phyloP scores from a whole-genome alignment of 2,888 invertebrate genomes.

The Cephus pygmeus region DNA sequence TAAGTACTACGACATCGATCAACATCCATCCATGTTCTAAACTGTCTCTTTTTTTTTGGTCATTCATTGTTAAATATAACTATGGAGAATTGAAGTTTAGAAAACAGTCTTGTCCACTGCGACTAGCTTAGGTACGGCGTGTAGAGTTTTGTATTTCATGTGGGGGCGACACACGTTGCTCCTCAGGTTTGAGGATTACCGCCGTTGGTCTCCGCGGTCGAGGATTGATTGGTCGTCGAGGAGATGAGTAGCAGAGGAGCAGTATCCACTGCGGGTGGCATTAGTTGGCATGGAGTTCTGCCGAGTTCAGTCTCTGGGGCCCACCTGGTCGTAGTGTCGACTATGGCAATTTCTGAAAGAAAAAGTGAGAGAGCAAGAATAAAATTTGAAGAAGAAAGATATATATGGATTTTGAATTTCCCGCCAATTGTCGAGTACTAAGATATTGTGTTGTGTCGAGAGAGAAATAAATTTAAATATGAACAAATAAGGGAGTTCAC shows the following conservation, averaged over 20 bases:
- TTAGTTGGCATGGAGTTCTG: constrained; percentile 23
- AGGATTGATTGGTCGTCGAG: constrained; percentile 23
- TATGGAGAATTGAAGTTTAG: neutral
- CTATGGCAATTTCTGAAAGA: constrained; percentile 19
- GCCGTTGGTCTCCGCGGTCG: neutral
- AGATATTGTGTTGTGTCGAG: neutral
- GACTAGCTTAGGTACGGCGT: neutral
- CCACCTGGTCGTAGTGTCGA: constrained; percentile 20
- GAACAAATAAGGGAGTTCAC: no score
- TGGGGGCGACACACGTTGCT: neutral
- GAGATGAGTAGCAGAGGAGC: constrained; percentile 6
- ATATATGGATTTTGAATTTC: no score
- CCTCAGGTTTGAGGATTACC: neutral
- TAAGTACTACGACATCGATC: neutral
- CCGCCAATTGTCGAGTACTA: no score
- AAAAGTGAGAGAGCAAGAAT: neutral
- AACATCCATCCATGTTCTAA: neutral
- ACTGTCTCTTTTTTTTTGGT: neutral
- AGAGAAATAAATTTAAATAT: no score
- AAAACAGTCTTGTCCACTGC: neutral
- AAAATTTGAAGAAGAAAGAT: no score
- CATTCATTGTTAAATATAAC: neutral
- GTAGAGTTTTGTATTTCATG: neutral
- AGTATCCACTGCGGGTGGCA: constrained; percentile 20
- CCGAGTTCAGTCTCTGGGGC: constrained; percentile 22